Evolutionary conservation across 1,140 invertebrate genomes (phyloP).

Genomic region (Idris sp.): DNA sequence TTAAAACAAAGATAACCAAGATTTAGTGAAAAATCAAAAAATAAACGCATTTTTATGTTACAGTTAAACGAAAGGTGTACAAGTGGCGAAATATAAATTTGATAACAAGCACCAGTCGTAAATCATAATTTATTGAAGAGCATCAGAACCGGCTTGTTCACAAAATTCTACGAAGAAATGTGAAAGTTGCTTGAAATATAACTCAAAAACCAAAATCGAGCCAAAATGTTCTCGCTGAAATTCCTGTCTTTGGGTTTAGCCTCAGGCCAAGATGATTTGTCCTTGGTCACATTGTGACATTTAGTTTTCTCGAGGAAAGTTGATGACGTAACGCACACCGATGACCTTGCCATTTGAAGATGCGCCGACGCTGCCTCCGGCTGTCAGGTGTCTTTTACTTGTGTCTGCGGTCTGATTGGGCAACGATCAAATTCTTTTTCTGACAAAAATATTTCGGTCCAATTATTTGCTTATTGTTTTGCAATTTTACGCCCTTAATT

Average conservation of each 20-base stretch:
- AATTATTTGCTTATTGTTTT: constrained; percentile 2
- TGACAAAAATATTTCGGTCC: background rate
- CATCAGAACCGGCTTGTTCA: background rate
- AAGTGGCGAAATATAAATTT: constrained; percentile 11
- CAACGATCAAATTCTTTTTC: too few species aligned
- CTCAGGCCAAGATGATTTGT: constrained; percentile 52
- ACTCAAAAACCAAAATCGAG: constrained; percentile 2
- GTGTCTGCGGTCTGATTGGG: constrained; percentile 22
- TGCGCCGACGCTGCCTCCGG: constrained; percentile 60
- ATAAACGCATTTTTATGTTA: too few species aligned
- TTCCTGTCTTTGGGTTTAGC: constrained; percentile 35
- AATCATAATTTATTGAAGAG: constrained; percentile 23
- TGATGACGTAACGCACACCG: constrained; percentile 68
- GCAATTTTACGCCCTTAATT: too few species aligned
- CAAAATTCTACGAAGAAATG: constrained; percentile 34
- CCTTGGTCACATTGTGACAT: constrained; percentile 75
- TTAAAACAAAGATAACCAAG: too few species aligned
- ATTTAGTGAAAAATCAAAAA: too few species aligned
- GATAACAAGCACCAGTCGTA: constrained; percentile 16
- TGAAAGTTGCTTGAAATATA: constrained; percentile 16
- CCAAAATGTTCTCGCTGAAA: constrained; percentile 1
- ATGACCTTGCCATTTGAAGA: constrained; percentile 75
- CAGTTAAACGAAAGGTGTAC: too few species aligned
- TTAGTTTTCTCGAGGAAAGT: constrained; percentile 70
- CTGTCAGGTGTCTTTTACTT: constrained; percentile 46